Percentiles rank a stretch among this genome's conserved stretches.
Conservation (phyloP, 2,113 vertebrate genomes). For the Calcarius ornatus region DNA sequence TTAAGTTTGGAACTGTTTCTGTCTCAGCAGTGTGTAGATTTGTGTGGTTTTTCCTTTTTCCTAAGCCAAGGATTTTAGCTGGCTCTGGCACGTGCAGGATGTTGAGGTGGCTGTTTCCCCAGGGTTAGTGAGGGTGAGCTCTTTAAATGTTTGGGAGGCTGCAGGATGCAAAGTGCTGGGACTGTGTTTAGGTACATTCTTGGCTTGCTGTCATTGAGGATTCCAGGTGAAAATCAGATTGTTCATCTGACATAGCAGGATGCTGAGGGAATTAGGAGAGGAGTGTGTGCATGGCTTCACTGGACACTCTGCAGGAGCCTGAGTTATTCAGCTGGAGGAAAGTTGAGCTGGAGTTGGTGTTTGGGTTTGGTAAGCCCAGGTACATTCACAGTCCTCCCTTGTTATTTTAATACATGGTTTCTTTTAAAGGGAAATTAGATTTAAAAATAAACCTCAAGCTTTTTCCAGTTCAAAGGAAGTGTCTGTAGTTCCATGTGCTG, state of each 20-base stretch:
- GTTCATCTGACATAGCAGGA: neutral
- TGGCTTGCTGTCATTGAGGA: neutral
- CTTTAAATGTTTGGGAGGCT: neutral
- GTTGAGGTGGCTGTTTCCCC: neutral
- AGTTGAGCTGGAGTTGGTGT: neutral
- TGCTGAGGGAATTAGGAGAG: neutral
- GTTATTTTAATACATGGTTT: constrained; percentile 10
- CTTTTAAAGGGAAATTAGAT: constrained; percentile 28
- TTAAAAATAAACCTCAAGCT: constrained; percentile 1
- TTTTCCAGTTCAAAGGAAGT: neutral
- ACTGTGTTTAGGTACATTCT: accelerated
- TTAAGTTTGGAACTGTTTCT: neutral
- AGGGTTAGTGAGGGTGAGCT: neutral
- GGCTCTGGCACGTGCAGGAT: accelerated
- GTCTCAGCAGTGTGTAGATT: accelerated
- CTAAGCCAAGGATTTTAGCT: neutral
- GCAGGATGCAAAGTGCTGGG: neutral
- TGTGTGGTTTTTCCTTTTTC: neutral
- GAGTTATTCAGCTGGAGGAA: neutral
- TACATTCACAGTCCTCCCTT: neutral
- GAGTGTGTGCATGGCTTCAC: neutral
- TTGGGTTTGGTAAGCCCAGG: neutral
- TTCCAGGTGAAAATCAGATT: neutral
- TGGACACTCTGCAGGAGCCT: neutral
- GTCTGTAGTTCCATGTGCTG: neutral